Evolutionary conservation across 1,140 invertebrate species (phyloP), one percentile per base, ranked within the genome.

Genomic region (Drosophila novamexicana): DNA sequence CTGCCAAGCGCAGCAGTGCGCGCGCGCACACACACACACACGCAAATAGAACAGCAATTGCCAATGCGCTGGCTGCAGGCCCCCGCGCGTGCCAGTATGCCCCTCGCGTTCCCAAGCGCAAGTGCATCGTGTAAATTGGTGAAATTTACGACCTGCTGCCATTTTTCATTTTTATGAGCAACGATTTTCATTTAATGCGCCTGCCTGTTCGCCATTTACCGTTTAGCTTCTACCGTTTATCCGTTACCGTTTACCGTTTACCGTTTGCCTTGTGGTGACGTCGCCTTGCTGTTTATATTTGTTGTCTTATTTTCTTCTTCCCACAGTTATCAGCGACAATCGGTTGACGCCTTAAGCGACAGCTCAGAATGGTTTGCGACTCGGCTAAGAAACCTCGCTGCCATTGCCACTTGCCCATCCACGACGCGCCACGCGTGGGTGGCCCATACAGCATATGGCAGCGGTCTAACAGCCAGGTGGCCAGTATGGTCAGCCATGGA

Each of bases 121-220:
- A 68, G 75, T 69, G 70, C 64, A 75, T 47, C 65, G 47, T 64
- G 49, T 57, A 68, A 77, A 74, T 76, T 79, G 74, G 57, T 7
- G 37, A 67, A 62, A 69, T 73, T 73, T 73, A 78, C 82, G 53
- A 66, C 47, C 64, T 53, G 66, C 54, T 61, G 70, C 65, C 62
- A 81, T 79, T 82, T 85, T 68, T 68, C 66, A 73, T 68, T 88
- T 82, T 79, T 64, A 88, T 79, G 58, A 45, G 75, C 70, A 79
- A 44, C 58, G 29, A 56, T 53, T 71, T 52, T 40, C 32, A 61
- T 47, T 79, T 40, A 22, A 40, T 37, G 36, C 45, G 36, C 50
- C 34, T 36, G 36, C 50, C 34, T 45, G 49, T 47, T 32, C 45
- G 44, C 34, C 58, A 6, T 34, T 58, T 39, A 40, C 36, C 56